These are phyloP conservation scores for Drosophila virilis DNA, from an alignment of 1,140 invertebrate species.

Conservation along the genomic window DNA sequence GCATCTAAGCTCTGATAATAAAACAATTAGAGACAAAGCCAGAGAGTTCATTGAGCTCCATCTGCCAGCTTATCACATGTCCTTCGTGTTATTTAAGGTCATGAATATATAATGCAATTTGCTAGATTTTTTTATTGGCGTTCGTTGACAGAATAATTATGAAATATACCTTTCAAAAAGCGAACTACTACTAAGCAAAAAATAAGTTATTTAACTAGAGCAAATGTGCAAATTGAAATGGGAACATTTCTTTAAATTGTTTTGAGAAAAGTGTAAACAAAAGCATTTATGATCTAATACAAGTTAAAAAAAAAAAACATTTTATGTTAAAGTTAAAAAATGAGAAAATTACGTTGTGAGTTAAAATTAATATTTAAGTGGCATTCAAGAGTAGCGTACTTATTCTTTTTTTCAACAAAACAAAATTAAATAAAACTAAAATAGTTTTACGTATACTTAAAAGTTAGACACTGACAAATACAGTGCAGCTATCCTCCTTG, in stretches of 20 bases:
- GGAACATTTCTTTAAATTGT: not conserved
- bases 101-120: conserved; percentile 41
- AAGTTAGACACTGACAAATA: not conserved
- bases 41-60: not conserved
- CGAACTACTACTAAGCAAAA: not conserved
- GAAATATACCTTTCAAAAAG: conserved; percentile 7
- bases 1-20: conserved; percentile 6
- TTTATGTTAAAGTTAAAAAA: not conserved
- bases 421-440: not conserved
- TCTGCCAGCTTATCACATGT: not conserved
- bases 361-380: not conserved
- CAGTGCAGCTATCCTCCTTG: not conserved
- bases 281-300: not conserved
- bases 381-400: not conserved
- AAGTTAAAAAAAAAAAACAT: not conserved
- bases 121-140: not conserved
- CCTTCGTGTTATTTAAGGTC: not conserved
- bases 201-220: not conserved
- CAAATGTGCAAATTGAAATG: not conserved
- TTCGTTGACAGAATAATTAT: conserved; percentile 3
- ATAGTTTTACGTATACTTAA: not conserved
- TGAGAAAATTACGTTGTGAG: not conserved
- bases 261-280: not conserved
- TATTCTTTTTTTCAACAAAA: too few relatives aligned
- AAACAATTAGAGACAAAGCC: conserved; percentile 25